Evolutionary conservation across 1,140 invertebrate genomes (phyloP), one percentile per base, ranked within the genome.

Genomic region (Anoplophora glabripennis): DNA sequence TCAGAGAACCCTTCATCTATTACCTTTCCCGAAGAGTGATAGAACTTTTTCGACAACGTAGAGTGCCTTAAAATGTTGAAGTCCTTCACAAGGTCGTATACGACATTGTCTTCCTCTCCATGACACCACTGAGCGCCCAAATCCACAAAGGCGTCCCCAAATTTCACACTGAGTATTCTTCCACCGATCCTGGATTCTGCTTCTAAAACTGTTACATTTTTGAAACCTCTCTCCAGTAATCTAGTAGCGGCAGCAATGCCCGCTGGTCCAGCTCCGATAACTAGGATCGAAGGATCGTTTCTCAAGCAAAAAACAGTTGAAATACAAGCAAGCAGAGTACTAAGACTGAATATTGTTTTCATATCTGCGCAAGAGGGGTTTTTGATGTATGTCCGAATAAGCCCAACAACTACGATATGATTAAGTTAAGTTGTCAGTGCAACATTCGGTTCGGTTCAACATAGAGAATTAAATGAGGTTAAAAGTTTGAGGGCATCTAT

Each of bases 41-140:
- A 14, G 8, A 57, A 12, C 8, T 17, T 28, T 12, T 40, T 21
- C 9, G 47, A 10, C 3, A 34, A 7, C 15, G 12, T 10, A 4
- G 18, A 11, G 3, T 14, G 34, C n/a, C 9, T 9, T 14, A 55
- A 12, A 8, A 55, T 9, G 11, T 35, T 28, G 9, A 82, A 63
- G 35, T 81, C 77, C 47, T 83, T 82, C 0, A 84, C 85, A 35
- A 86, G 65, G 51, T 87, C 74, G 69, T 81, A 91, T 0, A 89
- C 84, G 15, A 80, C 69, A 76, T 93, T 90, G 10, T 75, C 80
- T 56, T 83, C 76, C 70, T 92, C 83, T 10, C 92, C 92, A 67
- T 94, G 91, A 64, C 92, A 84, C 48, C 58, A 53, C 80, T 93
- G 89, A 17, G 89, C 92, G 4, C 92, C 92, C 14, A 94, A 59